Conservation (phyloP, 2,797 vertebrate species). For the Cercopithecus diana region DNA sequence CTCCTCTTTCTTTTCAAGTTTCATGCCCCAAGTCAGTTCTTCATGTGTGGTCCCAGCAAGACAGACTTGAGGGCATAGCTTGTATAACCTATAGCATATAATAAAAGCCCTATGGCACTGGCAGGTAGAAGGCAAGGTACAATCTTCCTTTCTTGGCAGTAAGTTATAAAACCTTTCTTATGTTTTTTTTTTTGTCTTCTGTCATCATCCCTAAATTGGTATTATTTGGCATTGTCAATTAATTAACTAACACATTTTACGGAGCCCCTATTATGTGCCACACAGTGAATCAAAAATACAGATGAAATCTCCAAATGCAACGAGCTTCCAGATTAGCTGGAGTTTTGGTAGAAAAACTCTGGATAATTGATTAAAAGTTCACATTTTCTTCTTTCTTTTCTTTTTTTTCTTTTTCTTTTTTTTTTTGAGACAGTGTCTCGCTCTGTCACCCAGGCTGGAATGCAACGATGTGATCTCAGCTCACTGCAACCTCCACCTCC, state of each 20-base stretch:
- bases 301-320: not conserved
- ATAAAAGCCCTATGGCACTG: not conserved
- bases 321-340: not conserved
- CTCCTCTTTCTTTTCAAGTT: not conserved
- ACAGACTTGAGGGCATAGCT: not conserved
- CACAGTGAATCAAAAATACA: not conserved
- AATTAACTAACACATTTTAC: slow-evolving; percentile 15
- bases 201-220: not conserved
- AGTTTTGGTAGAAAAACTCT: not conserved
- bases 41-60: not conserved
- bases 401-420: too few relatives aligned
- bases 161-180: not conserved
- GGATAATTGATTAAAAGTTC: not conserved
- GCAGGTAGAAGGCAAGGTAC: not conserved
- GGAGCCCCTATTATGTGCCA: not conserved
- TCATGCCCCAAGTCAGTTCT: not conserved
- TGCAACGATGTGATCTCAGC: too few relatives aligned
- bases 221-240: not conserved
- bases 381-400: too few relatives aligned
- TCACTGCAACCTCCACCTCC: too few relatives aligned
- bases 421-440: too few relatives aligned
- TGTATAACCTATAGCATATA: not conserved
- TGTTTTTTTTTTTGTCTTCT: not conserved
- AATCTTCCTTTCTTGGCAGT: not conserved
- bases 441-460: too few relatives aligned